A percentile compares a stretch with the other conserved stretches of the same genome.
phyloP scores from a whole-genome alignment of 2,113 vertebrate species.

The Toxotes chatareus region DNA sequence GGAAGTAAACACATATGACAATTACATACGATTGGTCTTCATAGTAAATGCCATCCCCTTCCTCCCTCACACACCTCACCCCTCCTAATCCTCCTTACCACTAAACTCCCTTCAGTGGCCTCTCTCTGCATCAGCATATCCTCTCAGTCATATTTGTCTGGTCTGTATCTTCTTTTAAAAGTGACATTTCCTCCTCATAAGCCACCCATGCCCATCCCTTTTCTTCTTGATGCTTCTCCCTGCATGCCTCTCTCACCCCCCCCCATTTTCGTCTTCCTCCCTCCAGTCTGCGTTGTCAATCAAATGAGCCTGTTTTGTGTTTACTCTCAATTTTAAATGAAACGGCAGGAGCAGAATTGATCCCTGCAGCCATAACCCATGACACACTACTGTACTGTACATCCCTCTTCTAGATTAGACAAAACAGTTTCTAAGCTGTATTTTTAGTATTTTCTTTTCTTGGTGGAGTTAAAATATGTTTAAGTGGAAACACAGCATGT shows the following conservation, averaged over 20 bases:
- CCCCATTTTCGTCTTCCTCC: constrained; percentile 43
- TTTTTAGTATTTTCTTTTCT: not conserved
- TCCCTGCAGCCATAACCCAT: constrained; percentile 14
- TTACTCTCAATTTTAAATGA: constrained; percentile 49
- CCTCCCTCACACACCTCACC: constrained; percentile 10
- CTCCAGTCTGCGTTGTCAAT: constrained; percentile 71
- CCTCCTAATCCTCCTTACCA: constrained; percentile 49
- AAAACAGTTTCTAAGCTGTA: not conserved
- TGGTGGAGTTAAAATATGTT: not conserved
- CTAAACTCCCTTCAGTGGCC: constrained; percentile 24
- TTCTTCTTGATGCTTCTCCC: constrained; percentile 13
- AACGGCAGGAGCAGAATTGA: constrained; percentile 47
- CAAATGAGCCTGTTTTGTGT: constrained; percentile 73
- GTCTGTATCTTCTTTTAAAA: constrained; percentile 24
- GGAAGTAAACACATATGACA: not conserved
- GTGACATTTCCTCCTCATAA: constrained; percentile 35
- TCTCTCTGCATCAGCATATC: constrained; percentile 45
- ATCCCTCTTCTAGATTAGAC: constrained; percentile 27
- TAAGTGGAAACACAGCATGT: not conserved
- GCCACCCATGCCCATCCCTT: not conserved
- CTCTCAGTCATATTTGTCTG: constrained; percentile 47
- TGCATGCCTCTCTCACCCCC: constrained; percentile 11
- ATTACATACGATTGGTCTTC: constrained; percentile 26
- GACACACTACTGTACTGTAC: constrained; percentile 5
- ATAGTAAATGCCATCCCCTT: constrained; percentile 51